Percentiles rank a stretch among this genome's conserved stretches.
These are phyloP conservation scores for Plagodis pulveraria DNA, from an alignment of 2,888 invertebrate species.

Conservation along the genomic window DNA sequence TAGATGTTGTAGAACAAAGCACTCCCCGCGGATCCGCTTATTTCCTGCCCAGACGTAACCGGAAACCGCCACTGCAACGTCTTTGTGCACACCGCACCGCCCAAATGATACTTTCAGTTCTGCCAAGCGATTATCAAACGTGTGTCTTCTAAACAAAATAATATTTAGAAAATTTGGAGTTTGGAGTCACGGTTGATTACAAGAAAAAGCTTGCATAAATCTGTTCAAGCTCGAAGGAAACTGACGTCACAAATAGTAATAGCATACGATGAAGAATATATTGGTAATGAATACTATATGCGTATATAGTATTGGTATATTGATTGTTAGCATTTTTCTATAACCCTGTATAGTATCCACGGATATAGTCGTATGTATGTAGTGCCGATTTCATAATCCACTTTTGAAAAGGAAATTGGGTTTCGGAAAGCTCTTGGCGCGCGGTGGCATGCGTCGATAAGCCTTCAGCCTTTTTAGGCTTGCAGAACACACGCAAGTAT, in stretches of 20 bases:
- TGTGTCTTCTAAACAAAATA: conserved; percentile 8
- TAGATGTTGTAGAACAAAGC: conserved; percentile 58
- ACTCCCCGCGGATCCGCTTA: conserved; percentile 64
- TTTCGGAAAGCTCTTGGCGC: conserved; percentile 40
- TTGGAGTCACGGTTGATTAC: too few relatives aligned
- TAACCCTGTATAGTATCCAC: too few relatives aligned
- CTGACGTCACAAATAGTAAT: too few relatives aligned
- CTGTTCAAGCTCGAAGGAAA: too few relatives aligned
- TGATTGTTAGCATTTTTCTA: too few relatives aligned
- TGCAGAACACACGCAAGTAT: not conserved
- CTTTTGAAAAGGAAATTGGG: conserved; percentile 60
- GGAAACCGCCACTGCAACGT: conserved; percentile 60
- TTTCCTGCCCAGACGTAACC: conserved; percentile 76
- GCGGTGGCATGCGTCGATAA: not conserved
- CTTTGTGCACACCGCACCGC: conserved; percentile 44
- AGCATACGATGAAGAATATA: too few relatives aligned
- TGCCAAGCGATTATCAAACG: conserved; percentile 18
- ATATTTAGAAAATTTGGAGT: too few relatives aligned
- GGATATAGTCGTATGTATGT: not conserved
- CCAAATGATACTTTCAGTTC: conserved; percentile 25
- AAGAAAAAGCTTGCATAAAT: too few relatives aligned
- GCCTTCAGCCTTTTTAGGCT: not conserved
- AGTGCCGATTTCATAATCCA: not conserved
- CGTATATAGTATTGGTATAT: too few relatives aligned
- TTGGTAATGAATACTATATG: too few relatives aligned